Evolutionary conservation across 1,140 invertebrate species (phyloP).

Genomic region (Parasteatoda tepidariorum): DNA sequence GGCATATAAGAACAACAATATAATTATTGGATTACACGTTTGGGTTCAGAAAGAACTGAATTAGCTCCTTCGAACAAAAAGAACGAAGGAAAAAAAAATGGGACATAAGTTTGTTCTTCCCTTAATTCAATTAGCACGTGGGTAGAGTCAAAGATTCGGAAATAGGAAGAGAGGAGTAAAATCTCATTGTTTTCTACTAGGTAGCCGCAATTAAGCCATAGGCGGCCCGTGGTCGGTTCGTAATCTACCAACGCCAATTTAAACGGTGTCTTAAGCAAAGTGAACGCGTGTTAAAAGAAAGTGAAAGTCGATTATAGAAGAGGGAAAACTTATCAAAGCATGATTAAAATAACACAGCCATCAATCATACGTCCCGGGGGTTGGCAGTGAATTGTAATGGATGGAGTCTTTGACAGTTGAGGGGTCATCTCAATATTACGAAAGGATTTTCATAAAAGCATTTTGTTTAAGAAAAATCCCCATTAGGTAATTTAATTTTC

Average conservation of each 20-base stretch:
- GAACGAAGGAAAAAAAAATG: background rate
- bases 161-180: background rate
- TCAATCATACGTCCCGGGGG: conserved; percentile 34
- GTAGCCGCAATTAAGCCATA: conserved; percentile 11
- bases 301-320: conserved; percentile 43
- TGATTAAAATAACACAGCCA: conserved; percentile 51
- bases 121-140: conserved; percentile 24
- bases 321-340: conserved; percentile 42
- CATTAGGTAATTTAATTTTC: too few species aligned
- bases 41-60: background rate
- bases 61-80: conserved; percentile 5
- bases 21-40: background rate
- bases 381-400: background rate
- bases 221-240: background rate
- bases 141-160: background rate
- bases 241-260: conserved; percentile 43
- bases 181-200: background rate
- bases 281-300: conserved; percentile 24
- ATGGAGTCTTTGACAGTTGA: background rate
- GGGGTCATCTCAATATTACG: background rate
- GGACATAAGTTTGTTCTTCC: background rate
- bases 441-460: too few species aligned
- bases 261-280: conserved; percentile 22
- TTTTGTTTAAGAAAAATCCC: too few species aligned
- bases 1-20: background rate